Percentiles rank a stretch among this genome's conserved stretches.
Evolutionary conservation across 2,888 invertebrate species (phyloP).

Genomic region (Minunthozetes semirufus): DNA sequence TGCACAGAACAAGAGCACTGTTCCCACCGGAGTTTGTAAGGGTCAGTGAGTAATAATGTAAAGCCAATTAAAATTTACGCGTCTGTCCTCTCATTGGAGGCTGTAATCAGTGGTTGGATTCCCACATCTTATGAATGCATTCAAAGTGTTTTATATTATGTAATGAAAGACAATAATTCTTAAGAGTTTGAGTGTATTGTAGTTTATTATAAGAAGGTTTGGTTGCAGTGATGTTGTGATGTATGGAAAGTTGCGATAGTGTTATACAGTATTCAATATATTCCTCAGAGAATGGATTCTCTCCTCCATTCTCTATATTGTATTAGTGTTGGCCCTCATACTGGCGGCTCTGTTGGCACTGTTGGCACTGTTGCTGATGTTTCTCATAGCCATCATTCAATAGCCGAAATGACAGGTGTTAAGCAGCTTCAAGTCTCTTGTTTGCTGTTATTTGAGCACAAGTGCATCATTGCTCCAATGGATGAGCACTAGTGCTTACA

Average conservation of each 20-base stretch:
- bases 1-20: neutral
- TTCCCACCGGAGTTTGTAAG: neutral
- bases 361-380: neutral
- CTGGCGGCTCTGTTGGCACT: neutral
- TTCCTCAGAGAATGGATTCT: neutral
- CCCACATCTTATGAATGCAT: neutral
- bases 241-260: slow-evolving; percentile 18
- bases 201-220: neutral
- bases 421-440: neutral
- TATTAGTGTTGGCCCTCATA: neutral
- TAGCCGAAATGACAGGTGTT: slow-evolving; percentile 15
- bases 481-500: neutral
- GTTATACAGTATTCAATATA: neutral
- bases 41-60: slow-evolving; percentile 21
- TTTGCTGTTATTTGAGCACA: slow-evolving; percentile 12
- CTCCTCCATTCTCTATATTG: neutral
- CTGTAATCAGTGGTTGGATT: neutral
- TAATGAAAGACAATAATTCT: neutral
- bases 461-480: neutral
- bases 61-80: slow-evolving; percentile 14
- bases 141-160: neutral
- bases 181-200: neutral
- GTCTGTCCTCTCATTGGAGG: neutral
- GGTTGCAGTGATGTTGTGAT: neutral
- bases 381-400: slow-evolving; percentile 18